Evolutionary conservation across 2,888 invertebrate species (phyloP).

Genomic region (Phrixothrix hirtus): DNA sequence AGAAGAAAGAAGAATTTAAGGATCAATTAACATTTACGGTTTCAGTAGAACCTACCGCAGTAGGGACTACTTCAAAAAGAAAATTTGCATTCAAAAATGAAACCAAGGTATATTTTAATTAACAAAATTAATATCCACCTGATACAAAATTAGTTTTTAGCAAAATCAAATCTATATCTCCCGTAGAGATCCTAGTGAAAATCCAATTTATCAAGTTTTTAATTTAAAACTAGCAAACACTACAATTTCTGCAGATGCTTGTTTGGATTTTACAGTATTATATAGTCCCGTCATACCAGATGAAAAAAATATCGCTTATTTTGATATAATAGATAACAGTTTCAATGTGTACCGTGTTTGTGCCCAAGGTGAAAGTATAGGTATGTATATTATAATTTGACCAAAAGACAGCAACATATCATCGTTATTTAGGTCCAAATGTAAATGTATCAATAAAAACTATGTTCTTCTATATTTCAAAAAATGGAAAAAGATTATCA

Average conservation of each 20-base stretch:
- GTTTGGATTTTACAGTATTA: conserved; percentile 43
- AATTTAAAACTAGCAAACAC: conserved; percentile 46
- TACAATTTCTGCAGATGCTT: conserved; percentile 38
- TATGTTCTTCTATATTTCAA: conserved; percentile 24
- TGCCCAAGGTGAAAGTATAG: conserved; percentile 45
- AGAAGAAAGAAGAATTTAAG: no score
- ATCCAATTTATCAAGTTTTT: conserved; percentile 50
- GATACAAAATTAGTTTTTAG: conserved; percentile 7
- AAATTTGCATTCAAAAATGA: conserved; percentile 22
- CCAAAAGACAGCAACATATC: background rate
- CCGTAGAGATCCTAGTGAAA: conserved; percentile 44
- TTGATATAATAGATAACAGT: conserved; percentile 44
- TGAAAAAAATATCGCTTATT: conserved; percentile 48
- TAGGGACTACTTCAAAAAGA: conserved; percentile 19
- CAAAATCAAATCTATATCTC: conserved; percentile 13
- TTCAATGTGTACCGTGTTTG: conserved; percentile 40
- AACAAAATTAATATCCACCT: background rate
- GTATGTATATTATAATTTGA: conserved; percentile 36
- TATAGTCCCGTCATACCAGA: conserved; percentile 48
- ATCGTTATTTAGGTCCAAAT: conserved; percentile 29
- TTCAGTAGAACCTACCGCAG: conserved; percentile 19
- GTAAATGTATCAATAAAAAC: conserved; percentile 31
- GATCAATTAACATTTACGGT: no score
- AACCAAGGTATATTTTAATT: conserved; percentile 17
- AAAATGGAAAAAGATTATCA: conserved; percentile 21